Evolutionary conservation across 53 echinoderm and acorn worm genomes (phyloP), one percentile per base, ranked within the genome.

Genomic region (Zoroaster sp.): DNA sequence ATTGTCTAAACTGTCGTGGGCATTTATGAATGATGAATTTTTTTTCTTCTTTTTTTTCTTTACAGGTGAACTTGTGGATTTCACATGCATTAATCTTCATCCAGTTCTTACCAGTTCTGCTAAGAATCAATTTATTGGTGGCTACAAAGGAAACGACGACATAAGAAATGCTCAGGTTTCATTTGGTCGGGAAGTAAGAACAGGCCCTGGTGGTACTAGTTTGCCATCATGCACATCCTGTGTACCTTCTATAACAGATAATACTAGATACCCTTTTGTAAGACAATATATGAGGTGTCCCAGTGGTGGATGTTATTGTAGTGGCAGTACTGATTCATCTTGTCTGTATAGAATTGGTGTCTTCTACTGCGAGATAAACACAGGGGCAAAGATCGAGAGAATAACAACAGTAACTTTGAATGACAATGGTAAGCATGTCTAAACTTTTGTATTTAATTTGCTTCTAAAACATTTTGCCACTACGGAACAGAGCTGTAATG

Each of bases 391-490:
- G 12, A 23, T 34, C 23, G 69, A 76, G 28, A 75, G 4, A 67
- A 88, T 88, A 76, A 88, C 88, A 17, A 88, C 88, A 0, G 21
- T 88, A 66, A 88, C 77, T 34, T 66, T 88, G 25, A 66, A 66
- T 23, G 18, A 41, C 17, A 35, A 47, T 44, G 77, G 88, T 88
- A 77, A 39, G 88, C 15, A 49, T 53, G 55, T 20, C n/a, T 5
- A 54, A 35, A 39, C 28, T 6, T 23, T n/a, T n/a, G n/a, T n/a
- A n/a, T n/a, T n/a, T n/a, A n/a, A n/a, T n/a, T n/a, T n/a, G n/a
- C n/a, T n/a, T n/a, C n/a, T n/a, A n/a, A n/a, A n/a, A n/a, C n/a
- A n/a, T n/a, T n/a, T n/a, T n/a, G n/a, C n/a, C n/a, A n/a, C n/a
- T n/a, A n/a, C n/a, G n/a, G n/a, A n/a, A n/a, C n/a, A n/a, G n/a